Evolutionary conservation across 2,113 vertebrate genomes (phyloP).

Genomic region (Mesoclemmys tuberculata): DNA sequence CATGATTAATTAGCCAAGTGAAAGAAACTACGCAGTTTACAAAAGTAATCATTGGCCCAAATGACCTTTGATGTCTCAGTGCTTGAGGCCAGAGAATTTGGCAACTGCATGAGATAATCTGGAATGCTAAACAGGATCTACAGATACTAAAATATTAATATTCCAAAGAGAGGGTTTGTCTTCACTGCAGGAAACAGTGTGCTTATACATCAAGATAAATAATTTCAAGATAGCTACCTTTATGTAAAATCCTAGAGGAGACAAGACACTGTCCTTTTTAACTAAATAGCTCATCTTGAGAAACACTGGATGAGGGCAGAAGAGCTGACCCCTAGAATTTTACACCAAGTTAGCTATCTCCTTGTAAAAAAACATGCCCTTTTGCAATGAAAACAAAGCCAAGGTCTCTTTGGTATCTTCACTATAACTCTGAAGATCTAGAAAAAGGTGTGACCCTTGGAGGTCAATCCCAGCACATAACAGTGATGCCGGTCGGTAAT

Average conservation of each 20-base stretch:
- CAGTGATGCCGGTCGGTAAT: background rate
- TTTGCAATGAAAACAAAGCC: background rate
- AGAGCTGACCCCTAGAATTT: background rate
- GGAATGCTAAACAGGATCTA: slow-evolving; percentile 35
- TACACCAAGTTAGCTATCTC: background rate
- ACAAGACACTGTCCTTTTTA: background rate
- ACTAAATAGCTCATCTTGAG: background rate
- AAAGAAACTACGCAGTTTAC: slow-evolving; percentile 58
- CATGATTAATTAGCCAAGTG: slow-evolving; percentile 64
- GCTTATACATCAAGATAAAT: background rate
- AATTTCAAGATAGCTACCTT: background rate
- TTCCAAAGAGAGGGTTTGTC: slow-evolving; percentile 10
- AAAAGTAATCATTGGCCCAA: slow-evolving; percentile 62
- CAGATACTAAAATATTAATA: slow-evolving; percentile 7
- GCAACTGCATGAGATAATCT: background rate
- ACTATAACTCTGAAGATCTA: background rate
- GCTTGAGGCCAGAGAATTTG: slow-evolving; percentile 49
- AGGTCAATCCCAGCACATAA: background rate
- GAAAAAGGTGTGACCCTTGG: background rate
- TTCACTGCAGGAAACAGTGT: background rate
- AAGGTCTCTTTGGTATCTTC: background rate
- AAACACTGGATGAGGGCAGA: background rate
- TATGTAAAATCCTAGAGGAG: background rate
- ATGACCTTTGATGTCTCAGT: slow-evolving; percentile 63
- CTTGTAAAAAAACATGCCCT: background rate